phyloP scores from a whole-genome alignment of 2,797 vertebrate species.

The Tapirus indicus region DNA sequence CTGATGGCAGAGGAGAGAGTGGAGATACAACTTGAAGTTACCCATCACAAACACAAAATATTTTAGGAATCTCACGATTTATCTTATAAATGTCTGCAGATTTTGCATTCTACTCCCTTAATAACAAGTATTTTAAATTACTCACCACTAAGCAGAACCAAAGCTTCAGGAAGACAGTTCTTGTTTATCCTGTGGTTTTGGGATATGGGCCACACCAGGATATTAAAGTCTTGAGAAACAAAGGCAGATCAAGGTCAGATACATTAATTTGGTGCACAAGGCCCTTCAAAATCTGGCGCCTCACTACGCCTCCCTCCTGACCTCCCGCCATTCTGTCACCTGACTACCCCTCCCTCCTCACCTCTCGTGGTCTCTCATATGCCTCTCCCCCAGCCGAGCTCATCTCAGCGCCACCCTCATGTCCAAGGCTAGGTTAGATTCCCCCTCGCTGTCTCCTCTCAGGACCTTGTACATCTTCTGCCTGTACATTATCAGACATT shows the following conservation, averaged over 20 bases:
- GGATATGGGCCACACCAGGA: background rate
- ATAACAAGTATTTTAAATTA: constrained; percentile 62
- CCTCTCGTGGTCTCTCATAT: background rate
- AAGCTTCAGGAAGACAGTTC: constrained; percentile 6
- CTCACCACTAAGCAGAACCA: constrained; percentile 35
- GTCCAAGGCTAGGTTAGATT: background rate
- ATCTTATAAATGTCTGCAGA: background rate
- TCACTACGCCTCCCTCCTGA: background rate
- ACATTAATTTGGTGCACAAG: background rate
- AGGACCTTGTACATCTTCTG: background rate
- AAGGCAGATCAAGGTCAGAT: background rate
- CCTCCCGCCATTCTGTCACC: background rate
- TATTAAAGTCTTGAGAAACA: constrained; percentile 56
- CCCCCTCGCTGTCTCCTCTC: background rate
- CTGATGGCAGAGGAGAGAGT: background rate
- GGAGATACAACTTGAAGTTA: background rate
- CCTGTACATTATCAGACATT: background rate
- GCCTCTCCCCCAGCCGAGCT: background rate
- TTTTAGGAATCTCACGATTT: background rate
- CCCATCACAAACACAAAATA: background rate
- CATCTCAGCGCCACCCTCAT: background rate
- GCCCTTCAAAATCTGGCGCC: background rate
- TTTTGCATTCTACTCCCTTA: background rate
- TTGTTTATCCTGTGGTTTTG: constrained; percentile 50
- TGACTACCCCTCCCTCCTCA: background rate